phyloP scores from a whole-genome alignment of 2,797 vertebrate species.

The Varecia variegata region DNA sequence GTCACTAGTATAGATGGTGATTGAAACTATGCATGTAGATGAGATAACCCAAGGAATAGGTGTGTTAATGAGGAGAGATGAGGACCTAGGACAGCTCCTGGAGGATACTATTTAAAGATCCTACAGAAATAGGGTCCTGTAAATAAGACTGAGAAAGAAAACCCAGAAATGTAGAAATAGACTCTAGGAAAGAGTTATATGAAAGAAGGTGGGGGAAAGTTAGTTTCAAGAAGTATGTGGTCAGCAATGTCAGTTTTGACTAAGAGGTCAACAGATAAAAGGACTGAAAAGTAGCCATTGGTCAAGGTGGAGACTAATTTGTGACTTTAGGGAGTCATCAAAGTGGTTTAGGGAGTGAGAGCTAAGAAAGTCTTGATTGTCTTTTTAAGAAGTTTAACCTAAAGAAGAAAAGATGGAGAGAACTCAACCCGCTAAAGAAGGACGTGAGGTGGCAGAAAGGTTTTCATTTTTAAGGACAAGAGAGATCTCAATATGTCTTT shows the following conservation, averaged over 20 bases:
- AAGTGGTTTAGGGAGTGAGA: background rate
- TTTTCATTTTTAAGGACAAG: constrained; percentile 22
- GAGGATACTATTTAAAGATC: background rate
- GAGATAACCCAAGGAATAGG: background rate
- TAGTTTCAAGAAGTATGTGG: background rate
- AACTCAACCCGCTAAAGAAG: background rate
- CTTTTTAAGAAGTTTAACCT: constrained; percentile 29
- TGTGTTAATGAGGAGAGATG: background rate
- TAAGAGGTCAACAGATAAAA: background rate
- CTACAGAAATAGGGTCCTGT: background rate
- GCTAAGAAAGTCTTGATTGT: background rate
- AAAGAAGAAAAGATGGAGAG: background rate
- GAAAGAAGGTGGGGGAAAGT: background rate
- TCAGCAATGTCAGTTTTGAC: constrained; percentile 15
- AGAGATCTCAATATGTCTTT: background rate
- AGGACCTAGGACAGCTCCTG: background rate
- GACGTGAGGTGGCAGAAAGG: background rate
- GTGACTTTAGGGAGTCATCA: background rate
- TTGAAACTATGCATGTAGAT: background rate
- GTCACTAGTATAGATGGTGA: background rate
- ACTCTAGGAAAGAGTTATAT: background rate
- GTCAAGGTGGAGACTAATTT: background rate
- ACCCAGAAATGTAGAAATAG: background rate
- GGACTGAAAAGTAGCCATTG: background rate
- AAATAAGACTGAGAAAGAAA: background rate